Evolutionary conservation across 2,888 invertebrate genomes (phyloP), one percentile per base, ranked within the genome.

Genomic region (Steinernema carpocapsae): DNA sequence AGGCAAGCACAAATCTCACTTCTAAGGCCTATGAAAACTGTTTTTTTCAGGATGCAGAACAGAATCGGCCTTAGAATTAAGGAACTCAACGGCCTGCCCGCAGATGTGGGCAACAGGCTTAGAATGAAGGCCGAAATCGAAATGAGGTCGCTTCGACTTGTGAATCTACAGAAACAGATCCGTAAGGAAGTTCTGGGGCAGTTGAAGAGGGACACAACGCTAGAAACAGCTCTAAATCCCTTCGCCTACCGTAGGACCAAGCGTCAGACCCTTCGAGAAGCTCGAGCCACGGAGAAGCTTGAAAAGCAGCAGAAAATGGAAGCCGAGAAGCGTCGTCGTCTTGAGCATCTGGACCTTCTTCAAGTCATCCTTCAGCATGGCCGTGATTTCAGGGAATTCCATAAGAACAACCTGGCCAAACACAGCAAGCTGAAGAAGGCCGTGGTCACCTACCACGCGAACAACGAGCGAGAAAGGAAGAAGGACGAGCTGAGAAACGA

Each of bases 271-370:
- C 88, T 99, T 75, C 92, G 97, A 0, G 99, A 99, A 89, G 97
- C 99, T 2, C 91, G 99, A 76, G 95, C 97, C 59, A 99, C 97
- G 0, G 99, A 99, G 89, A 97, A 96, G 88, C 90, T 99, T 48
- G 99, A 99, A 88, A 97, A 97, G 87, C 97, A 99, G 88, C 97
- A 97, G 90, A 97, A 97, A 89, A 90, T 97, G 73, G 99, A 99
- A 88, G 95, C 96, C 3, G 99, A 99, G 89, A 92, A 96, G 72
- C 96, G 96, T 88, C 92, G 95, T n/a, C 91, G 97, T 14, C 97
- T 97, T 89, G 96, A 97, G 88, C 97, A 99, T 89, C 94, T 91
- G 90, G 99, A 99, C 90, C 97, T 97, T 90, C 90, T 99, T 82
- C 94, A 93, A 84, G 94, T 76, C 12, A 81, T 99, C 17, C 90